Base-by-base conservation (phyloP, 2,888 invertebrate genomes). In the Podotricha telesiphe region DNA sequence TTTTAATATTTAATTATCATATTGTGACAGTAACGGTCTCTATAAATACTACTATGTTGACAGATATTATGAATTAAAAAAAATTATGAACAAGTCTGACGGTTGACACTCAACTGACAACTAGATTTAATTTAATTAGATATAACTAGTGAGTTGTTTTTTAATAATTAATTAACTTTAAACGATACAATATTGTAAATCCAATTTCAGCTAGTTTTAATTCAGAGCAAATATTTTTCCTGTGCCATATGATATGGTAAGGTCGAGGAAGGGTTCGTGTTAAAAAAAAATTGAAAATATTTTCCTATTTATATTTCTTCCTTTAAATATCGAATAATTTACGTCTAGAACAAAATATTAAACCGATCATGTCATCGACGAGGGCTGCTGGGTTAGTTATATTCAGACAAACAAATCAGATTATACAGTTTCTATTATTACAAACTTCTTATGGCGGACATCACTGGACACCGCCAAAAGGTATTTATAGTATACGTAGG, bases 381-480 rank as follows among this genome's bases (percentile, higher is more conserved):
- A 87, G 94, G 74, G 98, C 98, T 47, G 97, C 98, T 11, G 98
- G 98, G 48, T 94, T 98, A 76, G 95, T 98, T 1, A 94, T 98
- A 79, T 98, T 96, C 86, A 94, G 97, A 55, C 91, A 94, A 71
- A 73, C 95, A 0, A 92, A 94, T 75, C 90, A 94, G 73, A 86
- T 93, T 72, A 93, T 97, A 70, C 95, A 98, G 82, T 98, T 96
- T 90, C 92, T 98, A 34, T 81, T 98, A 72, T 86, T 98, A 77
- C 97, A 98, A 92, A 95, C 98, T 15, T 97, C 98, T 0, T 97
- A 98, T 82, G 97, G 96, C 0, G 89, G 95, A 76, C 94, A 96
- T 85, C 98, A 98, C 82, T 99, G 99, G 98, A 97, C 98, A 51
- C 97, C 98, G 1, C 99, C 99, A 37, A 99, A 99, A 96, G 98